Evolutionary conservation across 2,797 vertebrate genomes (phyloP).

Genomic region (Jordanella pulchra): DNA sequence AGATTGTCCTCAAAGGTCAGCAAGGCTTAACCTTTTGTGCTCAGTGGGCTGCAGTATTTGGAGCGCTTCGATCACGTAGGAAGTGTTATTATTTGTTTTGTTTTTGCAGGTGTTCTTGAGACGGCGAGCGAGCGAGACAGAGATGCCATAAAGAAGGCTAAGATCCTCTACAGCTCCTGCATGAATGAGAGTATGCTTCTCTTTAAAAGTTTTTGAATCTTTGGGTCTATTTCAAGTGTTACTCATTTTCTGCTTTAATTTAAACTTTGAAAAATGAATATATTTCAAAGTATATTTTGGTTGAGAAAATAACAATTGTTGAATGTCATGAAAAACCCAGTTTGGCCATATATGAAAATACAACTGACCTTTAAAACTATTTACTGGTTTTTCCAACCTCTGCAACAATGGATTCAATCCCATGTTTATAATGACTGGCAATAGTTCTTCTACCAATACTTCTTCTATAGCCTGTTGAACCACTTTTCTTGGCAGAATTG

Average conservation of each 20-base stretch:
- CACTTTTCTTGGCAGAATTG: not conserved
- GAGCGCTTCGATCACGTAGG: constrained; percentile 28
- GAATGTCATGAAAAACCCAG: too few species aligned
- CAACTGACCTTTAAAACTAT: not conserved
- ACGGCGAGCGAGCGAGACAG: constrained; percentile 81
- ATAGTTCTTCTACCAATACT: not conserved
- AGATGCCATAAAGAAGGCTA: constrained; percentile 91
- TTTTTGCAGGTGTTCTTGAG: constrained; percentile 88
- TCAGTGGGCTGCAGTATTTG: constrained; percentile 42
- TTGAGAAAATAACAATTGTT: too few species aligned
- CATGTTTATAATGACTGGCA: not conserved
- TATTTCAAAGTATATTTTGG: too few species aligned
- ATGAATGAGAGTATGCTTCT: constrained; percentile 90
- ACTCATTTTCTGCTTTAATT: not conserved
- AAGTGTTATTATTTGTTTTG: constrained; percentile 38
- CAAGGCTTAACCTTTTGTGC: constrained; percentile 11
- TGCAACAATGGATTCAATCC: not conserved
- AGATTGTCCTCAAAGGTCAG: constrained; percentile 95
- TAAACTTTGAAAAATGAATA: not conserved
- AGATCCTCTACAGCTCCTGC: constrained; percentile 91
- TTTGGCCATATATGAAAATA: not conserved
- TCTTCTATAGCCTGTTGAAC: not conserved
- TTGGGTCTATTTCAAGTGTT: not conserved
- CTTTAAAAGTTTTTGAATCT: not conserved
- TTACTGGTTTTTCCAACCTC: not conserved